Percentiles rank a stretch among this genome's conserved stretches.
These are phyloP conservation scores for Porphyrio hochstetteri DNA, from an alignment of 2,113 vertebrate genomes.

Conservation along the genomic window DNA sequence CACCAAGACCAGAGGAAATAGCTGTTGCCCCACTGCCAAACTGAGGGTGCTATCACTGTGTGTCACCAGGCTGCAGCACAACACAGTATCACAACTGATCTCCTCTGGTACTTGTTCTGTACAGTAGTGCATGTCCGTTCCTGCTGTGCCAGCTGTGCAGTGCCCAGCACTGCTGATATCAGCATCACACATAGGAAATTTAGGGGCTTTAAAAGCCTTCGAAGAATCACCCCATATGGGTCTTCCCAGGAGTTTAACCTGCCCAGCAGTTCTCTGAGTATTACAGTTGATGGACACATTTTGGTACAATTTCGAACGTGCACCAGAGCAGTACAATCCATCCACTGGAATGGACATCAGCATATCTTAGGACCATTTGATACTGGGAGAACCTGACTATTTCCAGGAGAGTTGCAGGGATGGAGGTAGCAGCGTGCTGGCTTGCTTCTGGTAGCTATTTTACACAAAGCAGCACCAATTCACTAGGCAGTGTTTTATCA, in stretches of 20 bases:
- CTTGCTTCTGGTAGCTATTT: neutral
- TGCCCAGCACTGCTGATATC: neutral
- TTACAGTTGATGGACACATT: neutral
- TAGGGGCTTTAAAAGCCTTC: neutral
- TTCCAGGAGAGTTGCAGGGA: neutral
- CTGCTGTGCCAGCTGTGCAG: neutral
- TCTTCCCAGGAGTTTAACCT: neutral
- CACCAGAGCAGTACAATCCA: neutral
- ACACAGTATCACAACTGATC: accelerated
- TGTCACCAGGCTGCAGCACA: neutral
- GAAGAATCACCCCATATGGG: neutral
- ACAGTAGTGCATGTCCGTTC: neutral
- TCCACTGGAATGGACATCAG: neutral
- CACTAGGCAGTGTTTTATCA: neutral
- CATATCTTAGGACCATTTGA: neutral
- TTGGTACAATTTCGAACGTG: neutral
- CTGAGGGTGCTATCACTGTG: neutral
- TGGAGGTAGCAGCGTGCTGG: neutral
- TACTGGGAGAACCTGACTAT: neutral
- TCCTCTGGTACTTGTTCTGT: neutral
- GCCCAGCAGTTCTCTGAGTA: neutral
- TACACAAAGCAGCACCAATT: neutral
- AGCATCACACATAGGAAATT: neutral
- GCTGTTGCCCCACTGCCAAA: neutral
- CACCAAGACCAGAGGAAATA: neutral